Evolutionary conservation across 2,113 vertebrate genomes (phyloP).

Genomic region (Piliocolobus tephrosceles): DNA sequence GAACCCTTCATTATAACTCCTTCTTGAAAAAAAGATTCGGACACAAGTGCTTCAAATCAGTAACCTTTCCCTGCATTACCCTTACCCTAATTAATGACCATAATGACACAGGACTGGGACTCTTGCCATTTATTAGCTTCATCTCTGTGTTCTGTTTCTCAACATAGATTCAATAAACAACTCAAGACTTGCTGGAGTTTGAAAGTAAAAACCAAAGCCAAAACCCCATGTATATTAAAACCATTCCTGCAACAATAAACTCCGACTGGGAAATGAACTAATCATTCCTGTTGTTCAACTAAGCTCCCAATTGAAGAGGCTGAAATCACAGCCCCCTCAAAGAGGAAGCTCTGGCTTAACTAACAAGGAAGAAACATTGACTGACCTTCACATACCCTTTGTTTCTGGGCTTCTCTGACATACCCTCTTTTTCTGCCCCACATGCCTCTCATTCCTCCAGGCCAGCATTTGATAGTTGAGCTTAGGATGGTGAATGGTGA

Average conservation of each 20-base stretch:
- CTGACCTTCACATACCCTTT: slow-evolving; percentile 85
- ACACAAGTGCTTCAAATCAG: slow-evolving; percentile 45
- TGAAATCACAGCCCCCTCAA: slow-evolving; percentile 64
- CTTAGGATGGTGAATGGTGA: slow-evolving; percentile 75
- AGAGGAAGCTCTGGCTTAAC: slow-evolving; percentile 81
- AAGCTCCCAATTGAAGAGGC: slow-evolving; percentile 75
- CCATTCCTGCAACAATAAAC: slow-evolving; percentile 83
- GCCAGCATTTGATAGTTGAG: slow-evolving; percentile 77
- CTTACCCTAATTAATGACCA: slow-evolving; percentile 61
- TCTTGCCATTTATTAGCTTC: slow-evolving; percentile 55
- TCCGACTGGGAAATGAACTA: slow-evolving; percentile 73
- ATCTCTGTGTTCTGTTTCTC: slow-evolving; percentile 51
- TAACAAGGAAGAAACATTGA: slow-evolving; percentile 78
- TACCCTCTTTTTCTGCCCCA: slow-evolving; percentile 53
- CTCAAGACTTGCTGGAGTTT: slow-evolving; percentile 84
- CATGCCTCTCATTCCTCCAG: slow-evolving; percentile 82
- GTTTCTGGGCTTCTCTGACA: slow-evolving; percentile 81
- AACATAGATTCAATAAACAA: slow-evolving; percentile 82
- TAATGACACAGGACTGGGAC: slow-evolving; percentile 41
- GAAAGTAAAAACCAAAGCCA: slow-evolving; percentile 77
- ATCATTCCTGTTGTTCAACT: slow-evolving; percentile 75
- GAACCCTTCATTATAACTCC: background rate
- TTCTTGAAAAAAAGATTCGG: background rate
- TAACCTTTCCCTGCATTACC: background rate
- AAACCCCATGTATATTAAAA: slow-evolving; percentile 84